A percentile compares a stretch with the other conserved stretches of the same genome.
phyloP scores from a whole-genome alignment of 2,113 vertebrate genomes.

The Notarius lentiginosus region DNA sequence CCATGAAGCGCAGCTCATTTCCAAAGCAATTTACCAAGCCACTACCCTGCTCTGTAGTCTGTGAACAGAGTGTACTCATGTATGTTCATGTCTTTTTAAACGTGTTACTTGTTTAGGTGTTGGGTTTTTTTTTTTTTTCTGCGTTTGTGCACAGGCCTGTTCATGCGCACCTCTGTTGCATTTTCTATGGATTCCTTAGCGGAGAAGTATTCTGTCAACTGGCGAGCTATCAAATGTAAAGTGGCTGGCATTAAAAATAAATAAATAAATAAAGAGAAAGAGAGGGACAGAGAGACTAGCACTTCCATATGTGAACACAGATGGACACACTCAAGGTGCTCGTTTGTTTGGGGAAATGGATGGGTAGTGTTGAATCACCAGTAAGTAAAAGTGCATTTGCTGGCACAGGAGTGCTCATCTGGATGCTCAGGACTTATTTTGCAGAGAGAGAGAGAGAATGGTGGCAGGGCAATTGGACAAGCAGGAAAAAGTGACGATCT shows the following conservation, averaged over 20 bases:
- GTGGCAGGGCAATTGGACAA: neutral
- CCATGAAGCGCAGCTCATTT: slow-evolving; percentile 45
- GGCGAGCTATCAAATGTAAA: slow-evolving; percentile 40
- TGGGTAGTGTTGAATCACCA: slow-evolving; percentile 35
- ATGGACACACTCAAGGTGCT: slow-evolving; percentile 37
- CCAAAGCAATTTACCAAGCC: slow-evolving; percentile 50
- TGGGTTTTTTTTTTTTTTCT: slow-evolving; percentile 32
- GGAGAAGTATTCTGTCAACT: slow-evolving; percentile 32
- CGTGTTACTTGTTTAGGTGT: slow-evolving; percentile 52
- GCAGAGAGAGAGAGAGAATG: neutral
- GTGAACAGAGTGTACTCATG: slow-evolving; percentile 32
- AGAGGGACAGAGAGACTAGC: neutral
- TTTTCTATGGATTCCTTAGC: slow-evolving; percentile 45
- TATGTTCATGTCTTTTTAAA: slow-evolving; percentile 52
- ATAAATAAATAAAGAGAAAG: neutral
- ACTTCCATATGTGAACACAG: slow-evolving; percentile 30
- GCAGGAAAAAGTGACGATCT: neutral
- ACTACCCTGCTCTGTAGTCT: slow-evolving; percentile 46
- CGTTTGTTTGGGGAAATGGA: slow-evolving; percentile 18
- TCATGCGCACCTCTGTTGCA: slow-evolving; percentile 32
- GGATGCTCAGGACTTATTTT: slow-evolving; percentile 11
- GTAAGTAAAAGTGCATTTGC: slow-evolving; percentile 37
- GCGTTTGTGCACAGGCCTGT: slow-evolving; percentile 23
- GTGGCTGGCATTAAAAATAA: slow-evolving; percentile 37
- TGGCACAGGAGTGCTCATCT: slow-evolving; percentile 11